Percentiles rank a stretch among this genome's conserved stretches.
Evolutionary conservation across 2,888 invertebrate species (phyloP).

Genomic region (Sarcophaga variegata): DNA sequence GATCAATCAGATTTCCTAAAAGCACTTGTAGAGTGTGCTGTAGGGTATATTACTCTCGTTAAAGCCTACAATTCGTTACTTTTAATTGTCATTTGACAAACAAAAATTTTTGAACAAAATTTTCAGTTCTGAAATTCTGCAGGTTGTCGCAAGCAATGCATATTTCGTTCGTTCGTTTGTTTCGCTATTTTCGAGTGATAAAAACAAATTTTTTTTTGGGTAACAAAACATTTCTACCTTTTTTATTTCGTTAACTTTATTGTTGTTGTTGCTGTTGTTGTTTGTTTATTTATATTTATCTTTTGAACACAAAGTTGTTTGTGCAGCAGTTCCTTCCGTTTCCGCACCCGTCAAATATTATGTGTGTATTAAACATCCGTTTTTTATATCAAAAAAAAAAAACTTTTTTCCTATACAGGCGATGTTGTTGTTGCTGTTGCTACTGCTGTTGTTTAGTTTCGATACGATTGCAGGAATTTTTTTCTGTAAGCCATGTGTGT

Average conservation of each 20-base stretch:
- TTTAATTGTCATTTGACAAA: slow-evolving; percentile 21
- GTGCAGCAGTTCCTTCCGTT: slow-evolving; percentile 66
- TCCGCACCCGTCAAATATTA: slow-evolving; percentile 63
- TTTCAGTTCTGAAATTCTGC: slow-evolving; percentile 24
- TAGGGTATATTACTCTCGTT: too few relatives aligned
- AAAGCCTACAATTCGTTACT: not conserved
- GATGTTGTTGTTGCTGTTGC: not conserved
- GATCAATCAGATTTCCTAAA: too few relatives aligned
- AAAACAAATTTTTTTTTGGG: not conserved
- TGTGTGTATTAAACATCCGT: slow-evolving; percentile 65
- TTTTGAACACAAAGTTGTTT: slow-evolving; percentile 65
- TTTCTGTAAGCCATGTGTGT: too few relatives aligned
- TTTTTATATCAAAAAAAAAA: slow-evolving; percentile 21
- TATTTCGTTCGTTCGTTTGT: not conserved
- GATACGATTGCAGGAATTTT: not conserved
- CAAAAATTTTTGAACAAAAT: not conserved
- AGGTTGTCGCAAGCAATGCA: slow-evolving; percentile 38
- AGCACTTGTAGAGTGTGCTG: too few relatives aligned
- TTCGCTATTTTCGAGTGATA: slow-evolving; percentile 30
- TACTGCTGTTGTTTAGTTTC: not conserved
- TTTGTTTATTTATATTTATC: slow-evolving; percentile 57
- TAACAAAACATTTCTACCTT: not conserved
- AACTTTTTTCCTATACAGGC: not conserved
- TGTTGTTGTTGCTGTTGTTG: slow-evolving; percentile 25
- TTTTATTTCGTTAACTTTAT: slow-evolving; percentile 4